Conservation (phyloP, 2,113 vertebrate species). For the Tamias sibiricus region DNA sequence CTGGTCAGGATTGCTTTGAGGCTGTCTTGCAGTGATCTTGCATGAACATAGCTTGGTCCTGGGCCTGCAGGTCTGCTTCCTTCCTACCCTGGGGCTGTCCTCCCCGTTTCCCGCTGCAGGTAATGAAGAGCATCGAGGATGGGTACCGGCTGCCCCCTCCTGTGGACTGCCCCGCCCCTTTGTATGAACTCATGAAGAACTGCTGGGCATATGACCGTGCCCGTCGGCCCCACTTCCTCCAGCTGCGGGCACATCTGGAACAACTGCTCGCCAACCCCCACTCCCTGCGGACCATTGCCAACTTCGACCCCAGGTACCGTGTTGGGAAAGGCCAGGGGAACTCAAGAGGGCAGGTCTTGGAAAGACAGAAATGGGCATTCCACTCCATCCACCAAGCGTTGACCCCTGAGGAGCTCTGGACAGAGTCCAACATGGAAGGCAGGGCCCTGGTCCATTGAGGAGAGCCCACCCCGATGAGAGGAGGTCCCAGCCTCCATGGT, state of each 20-base stretch:
- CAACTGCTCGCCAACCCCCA: slow-evolving; percentile 87
- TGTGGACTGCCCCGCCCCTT: slow-evolving; percentile 87
- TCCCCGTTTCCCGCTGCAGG: slow-evolving; percentile 69
- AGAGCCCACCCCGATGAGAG: neutral
- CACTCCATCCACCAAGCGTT: neutral
- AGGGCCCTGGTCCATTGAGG: neutral
- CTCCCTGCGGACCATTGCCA: slow-evolving; percentile 86
- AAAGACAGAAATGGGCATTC: neutral
- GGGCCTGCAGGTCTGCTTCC: neutral
- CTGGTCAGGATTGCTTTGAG: neutral
- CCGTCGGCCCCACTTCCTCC: slow-evolving; percentile 86
- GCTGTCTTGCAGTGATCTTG: neutral
- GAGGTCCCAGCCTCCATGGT: neutral
- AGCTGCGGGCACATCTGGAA: slow-evolving; percentile 87
- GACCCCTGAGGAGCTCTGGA: neutral
- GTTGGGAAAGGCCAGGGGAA: neutral
- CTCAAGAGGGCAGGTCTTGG: neutral
- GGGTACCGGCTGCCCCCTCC: slow-evolving; percentile 89
- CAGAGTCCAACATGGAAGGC: neutral
- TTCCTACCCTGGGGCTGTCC: neutral
- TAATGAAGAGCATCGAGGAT: slow-evolving; percentile 89
- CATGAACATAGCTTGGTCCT: neutral
- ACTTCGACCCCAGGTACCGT: slow-evolving; percentile 88
- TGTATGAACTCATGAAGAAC: slow-evolving; percentile 90
- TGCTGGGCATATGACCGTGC: slow-evolving; percentile 87